A percentile compares a stretch with the other conserved stretches of the same genome.
These are phyloP conservation scores for Cheilosia impressa DNA, from an alignment of 2,888 invertebrate genomes.

Conservation along the genomic window DNA sequence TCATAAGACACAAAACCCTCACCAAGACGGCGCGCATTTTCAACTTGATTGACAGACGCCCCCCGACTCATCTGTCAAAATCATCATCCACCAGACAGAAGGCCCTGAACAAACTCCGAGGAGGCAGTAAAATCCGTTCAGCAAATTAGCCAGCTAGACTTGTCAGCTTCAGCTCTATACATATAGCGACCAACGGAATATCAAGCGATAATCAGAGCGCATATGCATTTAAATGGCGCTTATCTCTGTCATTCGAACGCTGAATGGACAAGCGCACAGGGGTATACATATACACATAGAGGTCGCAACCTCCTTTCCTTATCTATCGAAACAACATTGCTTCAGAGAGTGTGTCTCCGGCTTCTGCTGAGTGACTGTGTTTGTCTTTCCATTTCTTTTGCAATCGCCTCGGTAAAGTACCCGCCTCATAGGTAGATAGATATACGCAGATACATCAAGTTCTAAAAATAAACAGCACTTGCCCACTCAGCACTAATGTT, in stretches of 20 bases:
- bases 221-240: slow-evolving; percentile 66
- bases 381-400: slow-evolving; percentile 36
- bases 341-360: slow-evolving; percentile 3
- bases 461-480: slow-evolving; percentile 62
- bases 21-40: slow-evolving; percentile 24
- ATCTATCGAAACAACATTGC: slow-evolving; percentile 48
- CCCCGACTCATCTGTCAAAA: slow-evolving; percentile 64
- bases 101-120: neutral
- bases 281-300: slow-evolving; percentile 18
- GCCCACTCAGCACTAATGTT: slow-evolving; percentile 15
- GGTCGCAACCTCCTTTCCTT: slow-evolving; percentile 62
- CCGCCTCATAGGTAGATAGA: slow-evolving; percentile 22
- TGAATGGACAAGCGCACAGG: slow-evolving; percentile 13
- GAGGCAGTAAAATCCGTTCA: slow-evolving; percentile 21
- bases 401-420: slow-evolving; percentile 5
- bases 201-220: slow-evolving; percentile 34
- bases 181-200: slow-evolving; percentile 21
- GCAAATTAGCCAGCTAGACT: slow-evolving; percentile 63
- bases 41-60: slow-evolving; percentile 60
- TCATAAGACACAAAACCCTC: neutral
- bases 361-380: slow-evolving; percentile 13
- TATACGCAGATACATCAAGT: slow-evolving; percentile 6
- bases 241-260: slow-evolving; percentile 55
- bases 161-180: slow-evolving; percentile 28
- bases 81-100: slow-evolving; percentile 33